Percentiles rank a stretch among this genome's conserved stretches.
Conservation (phyloP, 1,140 invertebrate genomes). For the Pogonognathellus flavescens region DNA sequence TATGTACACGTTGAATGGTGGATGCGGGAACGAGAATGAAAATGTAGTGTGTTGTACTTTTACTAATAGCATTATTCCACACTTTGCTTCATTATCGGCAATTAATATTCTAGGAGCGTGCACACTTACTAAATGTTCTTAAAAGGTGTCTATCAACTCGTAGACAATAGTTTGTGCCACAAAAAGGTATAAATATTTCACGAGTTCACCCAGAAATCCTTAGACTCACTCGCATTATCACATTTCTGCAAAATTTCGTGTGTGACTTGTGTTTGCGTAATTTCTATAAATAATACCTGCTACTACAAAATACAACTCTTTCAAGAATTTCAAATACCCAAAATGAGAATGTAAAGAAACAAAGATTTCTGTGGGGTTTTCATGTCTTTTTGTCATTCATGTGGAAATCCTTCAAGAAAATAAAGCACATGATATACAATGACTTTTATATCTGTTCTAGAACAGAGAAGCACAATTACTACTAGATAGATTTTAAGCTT, state of each 20-base stretch:
- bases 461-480: no score
- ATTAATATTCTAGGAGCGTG: constrained; percentile 36
- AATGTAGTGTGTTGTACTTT: background rate
- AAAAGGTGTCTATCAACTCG: constrained; percentile 45
- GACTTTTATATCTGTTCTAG: no score
- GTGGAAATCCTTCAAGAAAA: no score
- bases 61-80: constrained; percentile 21
- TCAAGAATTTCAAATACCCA: no score
- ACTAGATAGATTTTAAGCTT: no score
- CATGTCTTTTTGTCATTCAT: no score
- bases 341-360: no score
- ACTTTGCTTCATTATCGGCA: constrained; percentile 19
- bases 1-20: background rate
- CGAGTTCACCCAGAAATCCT: constrained; percentile 9
- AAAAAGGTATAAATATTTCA: background rate
- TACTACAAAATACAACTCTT: background rate
- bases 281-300: constrained; percentile 7
- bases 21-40: background rate
- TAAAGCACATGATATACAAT: no score
- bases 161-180: constrained; percentile 21
- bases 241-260: background rate
- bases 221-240: constrained; percentile 22
- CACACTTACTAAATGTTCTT: constrained; percentile 15
- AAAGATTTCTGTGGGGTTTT: no score
- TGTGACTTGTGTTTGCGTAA: constrained; percentile 22